These are phyloP conservation scores for Semnornis frantzii DNA, from an alignment of 2,113 vertebrate species.

Conservation along the genomic window DNA sequence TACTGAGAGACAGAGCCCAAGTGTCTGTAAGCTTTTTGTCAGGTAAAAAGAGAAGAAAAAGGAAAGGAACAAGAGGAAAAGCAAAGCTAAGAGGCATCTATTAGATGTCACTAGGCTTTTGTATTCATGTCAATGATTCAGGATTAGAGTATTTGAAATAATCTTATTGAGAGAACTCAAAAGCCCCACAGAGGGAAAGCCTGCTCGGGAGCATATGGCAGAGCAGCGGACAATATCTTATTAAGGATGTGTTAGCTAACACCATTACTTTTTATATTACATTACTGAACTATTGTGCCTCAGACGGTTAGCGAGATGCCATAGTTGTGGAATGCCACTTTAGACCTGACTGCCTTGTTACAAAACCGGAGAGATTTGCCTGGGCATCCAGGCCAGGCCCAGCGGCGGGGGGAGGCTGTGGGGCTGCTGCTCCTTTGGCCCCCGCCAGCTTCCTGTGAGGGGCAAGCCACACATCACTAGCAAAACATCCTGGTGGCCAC, in stretches of 20 bases:
- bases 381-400: background rate
- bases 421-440: background rate
- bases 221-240: conserved; percentile 83
- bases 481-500: background rate
- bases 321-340: conserved; percentile 65
- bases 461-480: background rate
- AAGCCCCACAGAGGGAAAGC: conserved; percentile 78
- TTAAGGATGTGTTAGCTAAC: conserved; percentile 84
- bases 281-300: conserved; percentile 79
- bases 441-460: background rate
- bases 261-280: conserved; percentile 78
- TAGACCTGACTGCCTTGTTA: background rate
- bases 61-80: conserved; percentile 82
- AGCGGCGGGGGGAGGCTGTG: no score
- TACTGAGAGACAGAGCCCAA: conserved; percentile 80
- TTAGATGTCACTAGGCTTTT: conserved; percentile 89
- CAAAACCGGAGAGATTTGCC: conserved; percentile 29
- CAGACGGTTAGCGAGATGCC: conserved; percentile 68
- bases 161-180: conserved; percentile 88
- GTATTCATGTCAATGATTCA: conserved; percentile 89
- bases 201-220: conserved; percentile 80
- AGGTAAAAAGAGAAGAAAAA: conserved; percentile 84
- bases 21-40: conserved; percentile 87
- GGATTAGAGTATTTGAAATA: conserved; percentile 91
- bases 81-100: conserved; percentile 89